Evolutionary conservation across 2,888 invertebrate species (phyloP).

Genomic region (Drosophila paramelanica): DNA sequence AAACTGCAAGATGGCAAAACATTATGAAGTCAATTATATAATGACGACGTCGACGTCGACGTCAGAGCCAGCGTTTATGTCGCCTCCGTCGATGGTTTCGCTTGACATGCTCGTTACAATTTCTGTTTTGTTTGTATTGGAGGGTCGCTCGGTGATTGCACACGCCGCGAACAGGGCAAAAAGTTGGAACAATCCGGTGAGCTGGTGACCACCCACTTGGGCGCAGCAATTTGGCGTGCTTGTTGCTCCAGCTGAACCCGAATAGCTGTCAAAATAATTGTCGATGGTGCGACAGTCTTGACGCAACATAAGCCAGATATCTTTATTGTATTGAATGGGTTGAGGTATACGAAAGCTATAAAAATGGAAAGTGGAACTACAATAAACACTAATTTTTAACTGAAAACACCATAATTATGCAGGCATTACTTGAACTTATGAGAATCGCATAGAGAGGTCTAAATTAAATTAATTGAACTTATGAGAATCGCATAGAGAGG

Average conservation of each 20-base stretch:
- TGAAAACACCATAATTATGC: too few species aligned
- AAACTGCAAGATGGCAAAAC: slow-evolving; percentile 65
- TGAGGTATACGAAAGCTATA: background rate
- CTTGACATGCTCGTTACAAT: slow-evolving; percentile 72
- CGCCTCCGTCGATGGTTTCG: slow-evolving; percentile 25
- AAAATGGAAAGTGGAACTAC: background rate
- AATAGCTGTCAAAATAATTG: slow-evolving; percentile 64
- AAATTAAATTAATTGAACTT: too few species aligned
- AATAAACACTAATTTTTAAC: too few species aligned
- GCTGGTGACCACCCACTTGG: background rate
- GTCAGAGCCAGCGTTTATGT: slow-evolving; percentile 20
- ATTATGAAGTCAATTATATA: slow-evolving; percentile 67
- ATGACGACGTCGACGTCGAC: slow-evolving; percentile 37
- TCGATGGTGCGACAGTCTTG: slow-evolving; percentile 41
- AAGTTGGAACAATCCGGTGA: background rate
- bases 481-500: too few species aligned
- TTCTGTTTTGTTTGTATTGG: slow-evolving; percentile 68
- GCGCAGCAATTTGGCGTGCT: slow-evolving; percentile 46
- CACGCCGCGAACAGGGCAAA: slow-evolving; percentile 12
- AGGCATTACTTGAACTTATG: too few species aligned
- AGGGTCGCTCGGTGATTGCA: slow-evolving; percentile 26
- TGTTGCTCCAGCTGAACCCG: slow-evolving; percentile 33
- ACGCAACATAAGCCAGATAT: slow-evolving; percentile 34
- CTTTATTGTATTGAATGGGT: slow-evolving; percentile 5
- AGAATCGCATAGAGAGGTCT: too few species aligned